Conservation (phyloP, 2,113 vertebrate genomes). For the Oceanites oceanicus region DNA sequence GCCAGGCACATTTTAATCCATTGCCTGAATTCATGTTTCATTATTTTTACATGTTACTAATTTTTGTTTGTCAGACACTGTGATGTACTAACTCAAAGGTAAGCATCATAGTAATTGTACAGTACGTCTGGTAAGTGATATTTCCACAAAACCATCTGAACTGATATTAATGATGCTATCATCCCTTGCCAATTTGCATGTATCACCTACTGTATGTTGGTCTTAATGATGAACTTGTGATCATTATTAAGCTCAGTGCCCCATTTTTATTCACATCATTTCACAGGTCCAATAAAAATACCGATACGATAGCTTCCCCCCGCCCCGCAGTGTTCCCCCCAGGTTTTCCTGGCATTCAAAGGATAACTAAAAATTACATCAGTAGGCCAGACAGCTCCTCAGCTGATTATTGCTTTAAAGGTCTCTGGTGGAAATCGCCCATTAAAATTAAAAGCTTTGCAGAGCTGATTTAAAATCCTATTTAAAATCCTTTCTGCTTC, state of each 20-base stretch:
- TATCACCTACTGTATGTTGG: not conserved
- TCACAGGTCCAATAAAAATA: not conserved
- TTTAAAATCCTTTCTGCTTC: not conserved
- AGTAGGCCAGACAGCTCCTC: not conserved
- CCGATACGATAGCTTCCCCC: not conserved
- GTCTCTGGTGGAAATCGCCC: not conserved
- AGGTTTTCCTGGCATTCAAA: not conserved
- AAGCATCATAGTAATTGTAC: not conserved
- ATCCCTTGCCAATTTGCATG: not conserved
- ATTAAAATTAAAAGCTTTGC: not conserved
- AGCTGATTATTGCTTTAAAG: not conserved
- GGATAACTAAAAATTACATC: not conserved
- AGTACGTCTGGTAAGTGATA: not conserved
- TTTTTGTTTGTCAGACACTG: not conserved
- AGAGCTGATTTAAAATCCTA: not conserved
- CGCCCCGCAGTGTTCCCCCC: not conserved
- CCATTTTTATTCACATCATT: not conserved
- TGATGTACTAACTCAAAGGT: not conserved
- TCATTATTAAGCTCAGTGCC: not conserved
- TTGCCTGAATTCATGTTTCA: fast-evolving
- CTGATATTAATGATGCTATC: fast-evolving
- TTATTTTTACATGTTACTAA: not conserved
- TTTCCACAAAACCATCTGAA: not conserved
- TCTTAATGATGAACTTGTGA: not conserved
- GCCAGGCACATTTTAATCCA: not conserved